Evolutionary conservation across 2,797 vertebrate genomes (phyloP), one percentile per base, ranked within the genome.

Genomic region (Rhinophrynus dorsalis): DNA sequence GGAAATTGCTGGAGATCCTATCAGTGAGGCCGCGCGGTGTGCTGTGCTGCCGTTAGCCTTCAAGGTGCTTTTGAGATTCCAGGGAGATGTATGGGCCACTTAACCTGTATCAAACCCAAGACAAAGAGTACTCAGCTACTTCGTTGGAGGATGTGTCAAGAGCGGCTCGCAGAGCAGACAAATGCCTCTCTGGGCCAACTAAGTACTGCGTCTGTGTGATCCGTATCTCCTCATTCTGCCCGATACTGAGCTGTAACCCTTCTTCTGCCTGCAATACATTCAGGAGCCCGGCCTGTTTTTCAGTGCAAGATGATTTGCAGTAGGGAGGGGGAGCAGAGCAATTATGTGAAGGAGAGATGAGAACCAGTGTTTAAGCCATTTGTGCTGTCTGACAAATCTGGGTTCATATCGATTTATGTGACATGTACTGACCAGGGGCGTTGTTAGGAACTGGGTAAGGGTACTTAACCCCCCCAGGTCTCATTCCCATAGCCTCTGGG

Each of bases 141-240:
- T 89, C 88, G 84, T 80, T 91, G 85, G 83, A 90, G 88, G 81
- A 90, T 85, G 82, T 91, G 89, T 92, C 90, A 90, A 92, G 92
- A 91, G 91, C 89, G 89, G 87, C 84, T 80, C 88, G 89, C 89
- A 92, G 90, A 92, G 92, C 92, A 92, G 91, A 91, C 79, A 81
- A 87, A 92, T 88, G 89, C 91, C 88, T 94, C 86, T 88, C 84
- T 83, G 85, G 75, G 63, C 77, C 81, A n/a, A 88, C 85, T 90
- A 82, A 74, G 84, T 85, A 83, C 85, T 86, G 85, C 84, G 83
- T 83, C 83, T 86, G 73, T 79, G 80, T 80, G 70, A 81, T 80
- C 84, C 66, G 81, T 78, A 77, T 83, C 85, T 87, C 86, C 85
- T 85, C 85, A 84, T 91, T 91, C 90, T 89, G 85, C 77, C 69